Percentiles rank a stretch among this genome's conserved stretches.
Conservation (phyloP, 2,888 invertebrate species). For the Tridacna crocea region DNA sequence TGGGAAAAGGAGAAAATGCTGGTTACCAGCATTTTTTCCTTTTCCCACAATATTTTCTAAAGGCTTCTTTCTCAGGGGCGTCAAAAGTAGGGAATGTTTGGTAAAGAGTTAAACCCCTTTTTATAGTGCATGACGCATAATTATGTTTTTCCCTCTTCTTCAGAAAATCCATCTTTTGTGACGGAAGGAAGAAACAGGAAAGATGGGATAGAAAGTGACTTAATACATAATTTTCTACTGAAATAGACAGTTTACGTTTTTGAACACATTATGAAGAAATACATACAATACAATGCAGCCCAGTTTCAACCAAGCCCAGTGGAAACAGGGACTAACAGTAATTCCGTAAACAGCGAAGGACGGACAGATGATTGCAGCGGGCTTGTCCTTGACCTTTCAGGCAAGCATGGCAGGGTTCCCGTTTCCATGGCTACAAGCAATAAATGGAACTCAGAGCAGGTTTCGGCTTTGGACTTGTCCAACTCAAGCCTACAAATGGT, state of each 20-base stretch:
- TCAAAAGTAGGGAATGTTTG: too few relatives aligned
- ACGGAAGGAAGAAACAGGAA: not conserved
- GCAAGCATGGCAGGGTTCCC: constrained; percentile 27
- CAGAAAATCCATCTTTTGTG: too few relatives aligned
- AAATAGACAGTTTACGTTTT: constrained; percentile 1
- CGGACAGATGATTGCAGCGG: constrained; percentile 25
- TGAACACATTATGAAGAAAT: constrained; percentile 54
- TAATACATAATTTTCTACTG: not conserved
- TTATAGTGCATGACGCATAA: too few relatives aligned
- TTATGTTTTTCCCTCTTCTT: too few relatives aligned
- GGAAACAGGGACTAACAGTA: constrained; percentile 11
- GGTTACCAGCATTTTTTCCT: not conserved
- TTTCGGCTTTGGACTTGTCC: constrained; percentile 53
- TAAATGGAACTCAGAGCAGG: constrained; percentile 48
- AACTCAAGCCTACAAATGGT: constrained; percentile 4
- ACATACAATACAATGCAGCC: constrained; percentile 47
- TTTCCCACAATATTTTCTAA: not conserved
- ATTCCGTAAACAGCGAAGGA: not conserved
- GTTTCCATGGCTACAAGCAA: constrained; percentile 48
- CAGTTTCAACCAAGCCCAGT: constrained; percentile 25
- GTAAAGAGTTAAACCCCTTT: too few relatives aligned
- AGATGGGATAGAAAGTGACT: constrained; percentile 3
- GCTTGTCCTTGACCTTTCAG: constrained; percentile 51
- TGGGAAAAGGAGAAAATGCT: not conserved
- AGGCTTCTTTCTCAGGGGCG: too few relatives aligned